A percentile compares a stretch with the other conserved stretches of the same genome.
phyloP scores from a whole-genome alignment of 2,113 vertebrate genomes.

The Phalacrocorax brasilianus region DNA sequence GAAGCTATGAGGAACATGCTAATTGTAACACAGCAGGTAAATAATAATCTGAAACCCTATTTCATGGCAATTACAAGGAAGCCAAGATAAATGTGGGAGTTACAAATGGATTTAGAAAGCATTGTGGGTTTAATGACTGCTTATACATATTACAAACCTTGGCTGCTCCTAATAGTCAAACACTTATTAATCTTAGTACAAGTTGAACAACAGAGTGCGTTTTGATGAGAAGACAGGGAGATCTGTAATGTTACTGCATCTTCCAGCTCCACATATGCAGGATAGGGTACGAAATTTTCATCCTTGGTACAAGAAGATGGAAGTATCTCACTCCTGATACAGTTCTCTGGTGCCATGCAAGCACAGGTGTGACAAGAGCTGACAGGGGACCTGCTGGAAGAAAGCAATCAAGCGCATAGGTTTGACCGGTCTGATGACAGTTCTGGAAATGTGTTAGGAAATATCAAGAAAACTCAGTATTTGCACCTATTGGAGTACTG shows the following conservation, averaged over 20 bases:
- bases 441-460: background rate
- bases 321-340: background rate
- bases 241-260: background rate
- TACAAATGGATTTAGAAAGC: background rate
- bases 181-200: background rate
- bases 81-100: background rate
- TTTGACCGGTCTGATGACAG: background rate
- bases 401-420: background rate
- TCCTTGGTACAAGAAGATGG: background rate
- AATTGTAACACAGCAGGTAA: constrained; percentile 36
- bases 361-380: background rate
- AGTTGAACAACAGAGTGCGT: background rate
- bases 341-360: background rate
- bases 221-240: background rate
- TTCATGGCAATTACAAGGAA: constrained; percentile 1
- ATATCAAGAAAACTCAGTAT: background rate
- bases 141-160: background rate
- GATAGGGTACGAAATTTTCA: background rate
- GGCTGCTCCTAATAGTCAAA: background rate
- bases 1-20: background rate
- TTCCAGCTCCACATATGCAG: background rate
- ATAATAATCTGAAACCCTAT: constrained; percentile 10
- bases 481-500: background rate
- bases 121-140: background rate
- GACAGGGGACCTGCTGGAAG: background rate